Evolutionary conservation across 2,797 vertebrate species (phyloP).

Genomic region (Phrynocephalus guinanensis): DNA sequence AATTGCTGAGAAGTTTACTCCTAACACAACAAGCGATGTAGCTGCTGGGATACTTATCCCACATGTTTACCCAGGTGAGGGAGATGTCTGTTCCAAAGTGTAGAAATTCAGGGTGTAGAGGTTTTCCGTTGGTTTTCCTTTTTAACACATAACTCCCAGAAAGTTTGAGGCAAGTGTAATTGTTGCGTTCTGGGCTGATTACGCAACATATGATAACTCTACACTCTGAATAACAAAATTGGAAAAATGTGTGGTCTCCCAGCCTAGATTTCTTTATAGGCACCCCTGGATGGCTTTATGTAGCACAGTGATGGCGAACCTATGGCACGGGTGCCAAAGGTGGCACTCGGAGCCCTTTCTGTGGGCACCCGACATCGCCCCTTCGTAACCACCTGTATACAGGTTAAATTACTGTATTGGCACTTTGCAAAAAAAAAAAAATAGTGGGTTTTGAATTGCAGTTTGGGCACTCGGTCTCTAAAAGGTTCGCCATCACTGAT

Average conservation of each 20-base stretch:
- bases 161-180: background rate
- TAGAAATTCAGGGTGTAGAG: background rate
- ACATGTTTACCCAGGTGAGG: conserved; percentile 76
- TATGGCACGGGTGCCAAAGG: too few relatives aligned
- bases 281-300: background rate
- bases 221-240: background rate
- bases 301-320: background rate
- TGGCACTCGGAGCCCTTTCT: too few relatives aligned
- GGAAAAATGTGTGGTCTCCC: background rate
- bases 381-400: too few relatives aligned
- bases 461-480: too few relatives aligned
- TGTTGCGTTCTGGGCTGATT: background rate
- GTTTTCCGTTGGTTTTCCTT: background rate
- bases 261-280: background rate
- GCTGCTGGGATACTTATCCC: conserved; percentile 89
- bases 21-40: conserved; percentile 89
- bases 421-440: too few relatives aligned
- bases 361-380: too few relatives aligned
- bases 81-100: background rate
- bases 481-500: too few relatives aligned
- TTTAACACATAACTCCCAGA: background rate
- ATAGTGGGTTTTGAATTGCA: too few relatives aligned
- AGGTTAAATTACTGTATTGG: too few relatives aligned
- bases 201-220: background rate
- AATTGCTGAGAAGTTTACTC: conserved; percentile 87